These are phyloP conservation scores for Botrylloides violaceus DNA, from an alignment of 23 tunicate species.

Conservation along the genomic window DNA sequence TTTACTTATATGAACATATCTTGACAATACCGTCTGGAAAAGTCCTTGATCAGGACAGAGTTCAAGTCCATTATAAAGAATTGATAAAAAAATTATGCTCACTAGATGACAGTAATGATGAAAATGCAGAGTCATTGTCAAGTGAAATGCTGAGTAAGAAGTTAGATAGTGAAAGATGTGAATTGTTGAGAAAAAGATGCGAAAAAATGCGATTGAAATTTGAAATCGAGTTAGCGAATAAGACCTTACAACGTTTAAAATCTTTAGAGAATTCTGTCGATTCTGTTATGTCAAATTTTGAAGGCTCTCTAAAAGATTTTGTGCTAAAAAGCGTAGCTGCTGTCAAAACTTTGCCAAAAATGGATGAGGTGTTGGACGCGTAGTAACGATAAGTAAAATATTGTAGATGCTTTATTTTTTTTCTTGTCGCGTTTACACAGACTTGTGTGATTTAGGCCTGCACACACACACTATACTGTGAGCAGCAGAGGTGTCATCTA, in stretches of 20 bases:
- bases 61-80: not conserved
- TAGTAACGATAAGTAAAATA: too few species aligned
- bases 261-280: not conserved
- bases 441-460: too few species aligned
- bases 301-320: not conserved
- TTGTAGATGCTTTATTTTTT: too few species aligned
- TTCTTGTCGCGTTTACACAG: too few species aligned
- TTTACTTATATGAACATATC: slow-evolving; percentile 19
- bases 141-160: not conserved
- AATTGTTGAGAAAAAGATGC: not conserved
- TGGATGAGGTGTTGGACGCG: too few species aligned
- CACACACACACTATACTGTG: too few species aligned
- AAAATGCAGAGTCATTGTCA: not conserved
- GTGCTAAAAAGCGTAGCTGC: not conserved
- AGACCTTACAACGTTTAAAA: not conserved
- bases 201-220: not conserved
- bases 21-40: slow-evolving; percentile 21
- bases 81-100: not conserved
- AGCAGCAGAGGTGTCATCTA: too few species aligned
- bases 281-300: not conserved
- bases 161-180: not conserved
- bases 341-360: not conserved
- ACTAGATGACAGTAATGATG: not conserved
- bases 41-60: not conserved
- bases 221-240: not conserved